A percentile compares a stretch with the other conserved stretches of the same genome.
Conservation (phyloP, 92 coral and sea anemone genomes). For the Isaurus tuberculatus region DNA sequence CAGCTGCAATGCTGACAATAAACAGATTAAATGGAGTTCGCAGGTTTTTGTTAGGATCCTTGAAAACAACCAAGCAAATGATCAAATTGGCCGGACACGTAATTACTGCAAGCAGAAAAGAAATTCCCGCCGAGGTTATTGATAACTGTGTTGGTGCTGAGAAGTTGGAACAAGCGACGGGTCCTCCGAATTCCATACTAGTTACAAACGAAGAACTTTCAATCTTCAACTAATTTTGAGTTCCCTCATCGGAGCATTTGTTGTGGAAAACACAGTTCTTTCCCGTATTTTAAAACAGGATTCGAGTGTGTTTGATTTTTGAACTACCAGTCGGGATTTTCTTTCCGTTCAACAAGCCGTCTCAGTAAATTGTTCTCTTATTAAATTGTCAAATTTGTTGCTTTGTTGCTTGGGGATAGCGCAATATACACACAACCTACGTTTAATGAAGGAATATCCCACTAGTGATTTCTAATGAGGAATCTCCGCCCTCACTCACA, state of each 20-base stretch:
- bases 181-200: constrained; percentile 75
- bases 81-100: constrained; percentile 74
- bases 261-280: neutral
- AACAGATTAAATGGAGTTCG: constrained; percentile 81
- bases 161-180: constrained; percentile 61
- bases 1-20: constrained; percentile 76
- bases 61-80: constrained; percentile 76
- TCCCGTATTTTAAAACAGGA: neutral
- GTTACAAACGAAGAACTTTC: neutral
- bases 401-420: neutral
- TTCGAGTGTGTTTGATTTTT: neutral
- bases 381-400: neutral
- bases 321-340: neutral
- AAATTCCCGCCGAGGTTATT: constrained; percentile 62
- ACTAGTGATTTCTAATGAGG: neutral
- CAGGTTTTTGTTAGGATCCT: constrained; percentile 78
- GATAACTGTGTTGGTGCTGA: constrained; percentile 69
- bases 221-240: neutral
- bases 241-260: neutral
- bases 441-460: neutral
- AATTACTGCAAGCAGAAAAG: constrained; percentile 62
- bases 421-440: neutral
- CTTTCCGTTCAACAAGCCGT: neutral
- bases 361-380: neutral
- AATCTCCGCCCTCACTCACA: neutral